Evolutionary conservation across 2,888 invertebrate species (phyloP).

Genomic region (Hypomecis atomaria): DNA sequence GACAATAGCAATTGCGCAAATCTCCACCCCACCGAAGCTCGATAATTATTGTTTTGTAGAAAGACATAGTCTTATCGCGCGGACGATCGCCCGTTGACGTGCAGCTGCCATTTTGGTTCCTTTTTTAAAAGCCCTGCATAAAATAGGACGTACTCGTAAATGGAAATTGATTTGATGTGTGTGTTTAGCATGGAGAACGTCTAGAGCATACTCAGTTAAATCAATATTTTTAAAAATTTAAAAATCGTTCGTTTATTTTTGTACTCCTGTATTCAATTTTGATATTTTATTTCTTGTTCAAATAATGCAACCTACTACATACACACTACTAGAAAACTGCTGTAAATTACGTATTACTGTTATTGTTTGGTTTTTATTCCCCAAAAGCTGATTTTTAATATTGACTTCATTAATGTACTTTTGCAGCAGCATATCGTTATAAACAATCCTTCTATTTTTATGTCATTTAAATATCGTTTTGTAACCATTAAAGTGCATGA

Average conservation of each 20-base stretch:
- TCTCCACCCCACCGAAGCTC: conserved; percentile 63
- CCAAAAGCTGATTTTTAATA: too few relatives aligned
- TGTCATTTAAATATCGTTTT: neutral
- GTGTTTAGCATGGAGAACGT: neutral
- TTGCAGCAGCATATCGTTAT: too few relatives aligned
- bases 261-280: too few relatives aligned
- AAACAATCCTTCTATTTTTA: too few relatives aligned
- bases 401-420: too few relatives aligned
- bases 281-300: too few relatives aligned
- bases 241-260: too few relatives aligned
- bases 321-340: too few relatives aligned
- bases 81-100: conserved; percentile 65
- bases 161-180: conserved; percentile 49
- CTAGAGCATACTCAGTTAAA: neutral
- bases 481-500: conserved; percentile 11
- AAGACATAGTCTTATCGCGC: conserved; percentile 75
- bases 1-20: conserved; percentile 70
- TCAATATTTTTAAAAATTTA: too few relatives aligned
- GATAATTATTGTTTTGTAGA: conserved; percentile 81
- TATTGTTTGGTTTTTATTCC: too few relatives aligned
- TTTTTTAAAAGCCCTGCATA: conserved; percentile 61
- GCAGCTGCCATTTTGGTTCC: conserved; percentile 74
- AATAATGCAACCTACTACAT: too few relatives aligned
- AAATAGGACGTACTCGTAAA: conserved; percentile 53
- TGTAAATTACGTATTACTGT: too few relatives aligned